Evolutionary conservation across 1,140 invertebrate species (phyloP).

Genomic region (Papilio machaon): DNA sequence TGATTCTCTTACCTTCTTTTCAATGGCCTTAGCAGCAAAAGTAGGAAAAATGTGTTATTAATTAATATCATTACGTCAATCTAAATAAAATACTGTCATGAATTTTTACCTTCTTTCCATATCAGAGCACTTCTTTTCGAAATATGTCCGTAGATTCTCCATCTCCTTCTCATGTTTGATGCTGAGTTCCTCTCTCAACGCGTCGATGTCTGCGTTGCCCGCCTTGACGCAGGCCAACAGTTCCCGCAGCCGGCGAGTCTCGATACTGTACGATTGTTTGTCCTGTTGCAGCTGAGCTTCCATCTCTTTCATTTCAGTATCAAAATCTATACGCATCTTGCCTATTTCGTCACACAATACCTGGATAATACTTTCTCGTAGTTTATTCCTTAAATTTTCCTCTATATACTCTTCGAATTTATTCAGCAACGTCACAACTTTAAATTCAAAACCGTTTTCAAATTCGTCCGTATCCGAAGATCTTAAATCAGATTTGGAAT

Average conservation of each 20-base stretch:
- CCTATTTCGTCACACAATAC: slow-evolving; percentile 78
- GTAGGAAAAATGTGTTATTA: slow-evolving; percentile 43
- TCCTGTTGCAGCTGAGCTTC: slow-evolving; percentile 72
- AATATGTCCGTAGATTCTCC: slow-evolving; percentile 89
- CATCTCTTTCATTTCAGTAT: slow-evolving; percentile 77
- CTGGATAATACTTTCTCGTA: slow-evolving; percentile 81
- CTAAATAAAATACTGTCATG: slow-evolving; percentile 28
- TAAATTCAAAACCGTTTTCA: slow-evolving; percentile 68
- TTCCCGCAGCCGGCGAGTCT: slow-evolving; percentile 76
- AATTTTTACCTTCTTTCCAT: slow-evolving; percentile 87
- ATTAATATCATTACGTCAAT: slow-evolving; percentile 34
- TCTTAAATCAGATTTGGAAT: slow-evolving; percentile 70
- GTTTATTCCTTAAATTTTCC: slow-evolving; percentile 73
- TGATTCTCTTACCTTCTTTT: slow-evolving; percentile 49
- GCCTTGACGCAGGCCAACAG: slow-evolving; percentile 79
- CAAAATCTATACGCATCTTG: slow-evolving; percentile 74
- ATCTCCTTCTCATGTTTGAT: slow-evolving; percentile 87
- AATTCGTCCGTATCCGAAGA: slow-evolving; percentile 68
- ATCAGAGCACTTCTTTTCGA: slow-evolving; percentile 89
- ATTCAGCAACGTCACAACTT: slow-evolving; percentile 70
- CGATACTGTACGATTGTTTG: slow-evolving; percentile 72
- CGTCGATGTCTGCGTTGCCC: slow-evolving; percentile 79
- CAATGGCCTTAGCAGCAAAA: slow-evolving; percentile 54
- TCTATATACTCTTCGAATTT: slow-evolving; percentile 72
- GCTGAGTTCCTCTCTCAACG: slow-evolving; percentile 83